Conservation (phyloP, 2,888 invertebrate species). For the Erpobdella octoculata region DNA sequence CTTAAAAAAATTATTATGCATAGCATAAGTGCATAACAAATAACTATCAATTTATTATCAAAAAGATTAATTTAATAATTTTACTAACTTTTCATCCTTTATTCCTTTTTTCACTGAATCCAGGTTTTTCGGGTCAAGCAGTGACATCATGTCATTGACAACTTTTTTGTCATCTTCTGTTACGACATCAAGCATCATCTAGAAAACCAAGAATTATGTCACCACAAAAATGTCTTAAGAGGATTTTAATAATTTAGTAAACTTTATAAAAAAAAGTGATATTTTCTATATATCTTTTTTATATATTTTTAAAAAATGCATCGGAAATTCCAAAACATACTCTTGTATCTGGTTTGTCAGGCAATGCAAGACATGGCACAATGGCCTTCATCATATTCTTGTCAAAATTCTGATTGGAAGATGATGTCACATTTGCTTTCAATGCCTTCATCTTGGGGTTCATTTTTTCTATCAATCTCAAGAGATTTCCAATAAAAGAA, state of each 20-base stretch:
- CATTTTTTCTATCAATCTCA: slow-evolving; percentile 92
- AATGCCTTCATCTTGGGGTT: slow-evolving; percentile 54
- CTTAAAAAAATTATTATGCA: no score
- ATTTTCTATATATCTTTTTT: no score
- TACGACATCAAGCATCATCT: background rate
- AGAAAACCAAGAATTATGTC: no score
- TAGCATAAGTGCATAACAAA: no score
- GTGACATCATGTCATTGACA: slow-evolving; percentile 50
- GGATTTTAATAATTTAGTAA: no score
- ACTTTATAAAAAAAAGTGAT: no score
- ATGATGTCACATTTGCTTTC: slow-evolving; percentile 33
- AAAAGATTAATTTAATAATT: no score
- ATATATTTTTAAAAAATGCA: background rate
- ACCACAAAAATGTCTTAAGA: no score
- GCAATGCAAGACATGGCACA: slow-evolving; percentile 52
- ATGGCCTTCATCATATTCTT: slow-evolving; percentile 49
- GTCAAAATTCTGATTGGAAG: slow-evolving; percentile 33
- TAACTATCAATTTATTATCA: no score
- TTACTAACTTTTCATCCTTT: no score
- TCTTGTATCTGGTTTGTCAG: slow-evolving; percentile 52
- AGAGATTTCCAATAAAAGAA: slow-evolving; percentile 82
- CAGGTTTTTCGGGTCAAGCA: slow-evolving; percentile 40
- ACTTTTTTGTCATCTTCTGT: slow-evolving; percentile 41
- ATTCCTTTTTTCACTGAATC: no score
- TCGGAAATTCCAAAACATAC: slow-evolving; percentile 39